These are phyloP conservation scores for Trissolcus basalis DNA, from an alignment of 1,140 invertebrate species.

Conservation along the genomic window DNA sequence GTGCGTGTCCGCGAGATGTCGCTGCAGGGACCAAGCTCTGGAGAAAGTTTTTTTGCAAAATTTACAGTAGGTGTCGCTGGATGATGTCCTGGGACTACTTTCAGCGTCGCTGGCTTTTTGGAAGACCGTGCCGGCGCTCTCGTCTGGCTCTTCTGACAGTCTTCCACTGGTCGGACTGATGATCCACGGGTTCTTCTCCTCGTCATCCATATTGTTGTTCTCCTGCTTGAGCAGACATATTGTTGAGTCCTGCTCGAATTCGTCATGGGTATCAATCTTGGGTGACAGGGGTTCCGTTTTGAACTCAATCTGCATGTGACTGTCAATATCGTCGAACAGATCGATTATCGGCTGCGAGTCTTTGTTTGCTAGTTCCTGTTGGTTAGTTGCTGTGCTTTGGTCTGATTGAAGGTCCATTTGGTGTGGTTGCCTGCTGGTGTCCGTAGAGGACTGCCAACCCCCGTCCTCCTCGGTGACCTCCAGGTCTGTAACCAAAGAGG, in stretches of 20 bases:
- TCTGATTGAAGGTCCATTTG: slow-evolving; percentile 57
- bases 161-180: neutral
- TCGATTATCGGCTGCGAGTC: slow-evolving; percentile 68
- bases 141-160: slow-evolving; percentile 9
- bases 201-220: slow-evolving; percentile 31
- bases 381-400: slow-evolving; percentile 63
- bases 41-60: slow-evolving; percentile 77
- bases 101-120: slow-evolving; percentile 35
- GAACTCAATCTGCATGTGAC: slow-evolving; percentile 68
- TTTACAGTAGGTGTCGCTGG: slow-evolving; percentile 70
- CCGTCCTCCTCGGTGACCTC: slow-evolving; percentile 76
- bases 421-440: slow-evolving; percentile 60
- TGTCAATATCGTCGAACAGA: slow-evolving; percentile 71
- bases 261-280: slow-evolving; percentile 59
- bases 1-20: slow-evolving; percentile 77
- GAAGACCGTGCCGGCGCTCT: neutral
- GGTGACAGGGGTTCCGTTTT: slow-evolving; percentile 72
- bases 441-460: slow-evolving; percentile 72
- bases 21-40: slow-evolving; percentile 76
- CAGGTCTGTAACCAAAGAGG: slow-evolving; percentile 77
- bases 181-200: slow-evolving; percentile 17
- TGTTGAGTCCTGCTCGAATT: slow-evolving; percentile 64
- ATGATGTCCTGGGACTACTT: slow-evolving; percentile 25
- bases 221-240: slow-evolving; percentile 59
- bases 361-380: slow-evolving; percentile 39